These are phyloP conservation scores for Meta bourneti DNA, from an alignment of 2,888 invertebrate genomes.

Conservation along the genomic window DNA sequence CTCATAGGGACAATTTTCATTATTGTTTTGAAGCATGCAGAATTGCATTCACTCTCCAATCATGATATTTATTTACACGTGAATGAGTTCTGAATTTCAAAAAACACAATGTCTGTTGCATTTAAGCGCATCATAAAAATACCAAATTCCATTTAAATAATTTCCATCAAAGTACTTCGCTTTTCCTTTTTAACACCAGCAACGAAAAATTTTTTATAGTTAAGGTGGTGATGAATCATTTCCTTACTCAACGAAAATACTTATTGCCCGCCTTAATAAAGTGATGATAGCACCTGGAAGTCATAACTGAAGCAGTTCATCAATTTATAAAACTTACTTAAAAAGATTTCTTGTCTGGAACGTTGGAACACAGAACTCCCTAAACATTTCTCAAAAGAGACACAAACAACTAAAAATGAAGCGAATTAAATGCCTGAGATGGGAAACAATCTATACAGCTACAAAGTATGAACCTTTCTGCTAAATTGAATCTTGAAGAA, in stretches of 20 bases:
- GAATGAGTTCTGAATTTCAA: background rate
- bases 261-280: background rate
- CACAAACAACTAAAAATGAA: conserved; percentile 13
- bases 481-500: conserved; percentile 38
- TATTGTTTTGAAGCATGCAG: background rate
- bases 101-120: background rate
- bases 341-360: background rate
- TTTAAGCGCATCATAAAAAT: background rate
- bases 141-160: background rate
- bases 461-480: conserved; percentile 21
- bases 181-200: background rate
- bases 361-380: background rate
- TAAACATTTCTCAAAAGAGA: background rate
- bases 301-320: conserved; percentile 21
- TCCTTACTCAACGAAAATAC: background rate
- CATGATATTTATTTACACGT: background rate
- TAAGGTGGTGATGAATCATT: background rate
- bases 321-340: conserved; percentile 5
- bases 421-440: conserved; percentile 22
- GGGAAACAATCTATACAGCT: conserved; percentile 7
- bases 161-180: no score
- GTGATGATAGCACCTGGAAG: background rate
- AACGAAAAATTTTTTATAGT: background rate
- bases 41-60: background rate
- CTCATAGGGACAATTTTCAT: background rate